Evolutionary conservation across 30 jellyfish, hydroid and myxozoan genomes (phyloP).

Genomic region (Nemopilema nomurai): DNA sequence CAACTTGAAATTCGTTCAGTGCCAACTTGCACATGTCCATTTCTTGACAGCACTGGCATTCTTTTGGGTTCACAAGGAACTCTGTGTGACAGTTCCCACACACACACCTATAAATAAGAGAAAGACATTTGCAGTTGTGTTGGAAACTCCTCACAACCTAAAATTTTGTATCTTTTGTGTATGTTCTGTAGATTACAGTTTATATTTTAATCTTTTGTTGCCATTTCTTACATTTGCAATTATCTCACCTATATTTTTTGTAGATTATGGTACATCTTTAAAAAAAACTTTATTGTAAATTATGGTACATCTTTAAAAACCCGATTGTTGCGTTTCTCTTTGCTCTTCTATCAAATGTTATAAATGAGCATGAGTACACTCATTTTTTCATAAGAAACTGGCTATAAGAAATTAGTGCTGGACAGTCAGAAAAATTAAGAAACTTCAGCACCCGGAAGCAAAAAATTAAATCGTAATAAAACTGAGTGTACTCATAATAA

Average conservation of each 20-base stretch:
- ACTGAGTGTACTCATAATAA: not conserved
- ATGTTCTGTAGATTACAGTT: not conserved
- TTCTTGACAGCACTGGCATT: conserved; percentile 26
- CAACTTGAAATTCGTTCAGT: not conserved
- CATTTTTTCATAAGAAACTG: not conserved
- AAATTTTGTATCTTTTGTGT: not conserved
- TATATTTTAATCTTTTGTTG: not conserved
- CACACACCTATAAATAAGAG: conserved; percentile 7
- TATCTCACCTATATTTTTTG: not conserved
- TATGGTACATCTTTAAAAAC: not conserved
- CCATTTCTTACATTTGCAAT: not conserved
- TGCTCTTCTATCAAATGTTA: not conserved
- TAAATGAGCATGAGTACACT: not conserved
- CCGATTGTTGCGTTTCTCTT: not conserved
- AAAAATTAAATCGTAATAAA: not conserved
- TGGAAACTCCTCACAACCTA: not conserved
- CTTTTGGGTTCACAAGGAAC: not conserved
- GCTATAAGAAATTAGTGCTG: not conserved
- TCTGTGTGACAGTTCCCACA: conserved; percentile 24
- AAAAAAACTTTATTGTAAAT: not conserved
- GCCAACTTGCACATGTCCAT: conserved; percentile 5
- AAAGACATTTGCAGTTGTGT: not conserved
- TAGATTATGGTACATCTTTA: not conserved
- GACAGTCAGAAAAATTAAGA: not conserved
- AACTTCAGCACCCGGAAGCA: not conserved